Conservation (phyloP, 1,140 invertebrate species). For the Zeugodacus cucurbitae region DNA sequence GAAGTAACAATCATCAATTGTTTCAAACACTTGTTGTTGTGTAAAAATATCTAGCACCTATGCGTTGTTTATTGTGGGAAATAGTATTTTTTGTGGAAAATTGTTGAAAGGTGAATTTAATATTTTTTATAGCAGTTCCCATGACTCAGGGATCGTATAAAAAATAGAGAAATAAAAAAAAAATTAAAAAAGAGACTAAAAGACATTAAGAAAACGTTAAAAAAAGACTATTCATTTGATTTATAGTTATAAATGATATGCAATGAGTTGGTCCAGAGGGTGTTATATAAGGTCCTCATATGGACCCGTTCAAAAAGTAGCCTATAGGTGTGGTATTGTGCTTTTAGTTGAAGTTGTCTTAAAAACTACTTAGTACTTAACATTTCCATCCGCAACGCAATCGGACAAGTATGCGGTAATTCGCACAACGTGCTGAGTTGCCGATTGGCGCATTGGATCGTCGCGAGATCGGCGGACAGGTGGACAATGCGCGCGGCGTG, state of each 20-base stretch:
- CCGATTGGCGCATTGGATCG: background rate
- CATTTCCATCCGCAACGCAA: background rate
- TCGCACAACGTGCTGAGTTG: background rate
- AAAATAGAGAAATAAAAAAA: too few relatives aligned
- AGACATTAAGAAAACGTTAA: too few relatives aligned
- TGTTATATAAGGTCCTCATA: too few relatives aligned
- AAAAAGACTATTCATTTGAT: too few relatives aligned
- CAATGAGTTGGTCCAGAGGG: too few relatives aligned
- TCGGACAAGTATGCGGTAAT: background rate
- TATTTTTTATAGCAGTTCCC: background rate
- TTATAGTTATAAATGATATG: too few relatives aligned
- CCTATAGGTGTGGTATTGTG: too few relatives aligned
- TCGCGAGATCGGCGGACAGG: background rate
- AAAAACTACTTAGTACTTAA: too few relatives aligned
- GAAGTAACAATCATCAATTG: conserved; percentile 30
- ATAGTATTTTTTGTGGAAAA: background rate
- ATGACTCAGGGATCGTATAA: background rate
- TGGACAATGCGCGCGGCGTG: background rate
- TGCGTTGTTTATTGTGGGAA: background rate
- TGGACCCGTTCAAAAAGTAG: too few relatives aligned
- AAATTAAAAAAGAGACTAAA: too few relatives aligned
- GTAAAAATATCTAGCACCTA: background rate
- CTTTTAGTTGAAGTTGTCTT: too few relatives aligned
- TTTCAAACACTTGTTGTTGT: background rate
- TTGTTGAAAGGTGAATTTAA: background rate